Conservation (phyloP, 2,797 vertebrate genomes). For the Yasuhikotakia modesta region DNA sequence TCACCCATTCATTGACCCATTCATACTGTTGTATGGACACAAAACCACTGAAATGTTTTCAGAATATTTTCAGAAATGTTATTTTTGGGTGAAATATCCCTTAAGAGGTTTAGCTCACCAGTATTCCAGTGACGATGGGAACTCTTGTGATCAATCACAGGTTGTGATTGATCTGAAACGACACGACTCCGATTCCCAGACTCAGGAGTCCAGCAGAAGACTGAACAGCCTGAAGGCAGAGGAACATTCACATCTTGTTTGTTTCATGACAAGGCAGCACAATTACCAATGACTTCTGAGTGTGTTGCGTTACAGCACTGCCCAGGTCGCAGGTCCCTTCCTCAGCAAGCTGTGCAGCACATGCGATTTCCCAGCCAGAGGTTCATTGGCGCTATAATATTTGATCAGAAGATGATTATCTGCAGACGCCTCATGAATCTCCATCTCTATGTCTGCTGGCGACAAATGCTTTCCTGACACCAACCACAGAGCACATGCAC, state of each 20-base stretch:
- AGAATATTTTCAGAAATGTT: too few relatives aligned
- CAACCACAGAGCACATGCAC: neutral
- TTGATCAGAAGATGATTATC: neutral
- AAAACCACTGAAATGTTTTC: too few relatives aligned
- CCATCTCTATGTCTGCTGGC: conserved; percentile 64
- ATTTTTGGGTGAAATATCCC: too few relatives aligned
- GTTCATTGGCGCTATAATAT: conserved; percentile 63
- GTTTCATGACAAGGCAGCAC: conserved; percentile 4
- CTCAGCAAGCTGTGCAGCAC: conserved; percentile 64
- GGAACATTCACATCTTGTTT: neutral
- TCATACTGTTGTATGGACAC: too few relatives aligned
- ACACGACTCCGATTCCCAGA: conserved; percentile 71
- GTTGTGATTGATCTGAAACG: rapidly evolving
- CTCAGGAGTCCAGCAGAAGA: conserved; percentile 70
- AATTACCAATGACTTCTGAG: neutral
- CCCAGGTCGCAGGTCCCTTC: conserved; percentile 71
- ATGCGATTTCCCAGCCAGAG: conserved; percentile 43
- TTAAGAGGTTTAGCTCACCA: conserved; percentile 61
- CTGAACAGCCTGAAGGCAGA: conserved; percentile 69
- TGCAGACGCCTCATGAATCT: conserved; percentile 32
- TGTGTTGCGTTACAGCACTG: conserved; percentile 59
- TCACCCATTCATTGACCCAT: too few relatives aligned
- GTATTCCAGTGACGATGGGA: conserved; percentile 69
- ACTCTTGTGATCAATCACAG: conserved; percentile 69
- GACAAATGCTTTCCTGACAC: conserved; percentile 61